phyloP scores from a whole-genome alignment of 35 echinoderm and acorn worm species.

The Apostichopus californicus region DNA sequence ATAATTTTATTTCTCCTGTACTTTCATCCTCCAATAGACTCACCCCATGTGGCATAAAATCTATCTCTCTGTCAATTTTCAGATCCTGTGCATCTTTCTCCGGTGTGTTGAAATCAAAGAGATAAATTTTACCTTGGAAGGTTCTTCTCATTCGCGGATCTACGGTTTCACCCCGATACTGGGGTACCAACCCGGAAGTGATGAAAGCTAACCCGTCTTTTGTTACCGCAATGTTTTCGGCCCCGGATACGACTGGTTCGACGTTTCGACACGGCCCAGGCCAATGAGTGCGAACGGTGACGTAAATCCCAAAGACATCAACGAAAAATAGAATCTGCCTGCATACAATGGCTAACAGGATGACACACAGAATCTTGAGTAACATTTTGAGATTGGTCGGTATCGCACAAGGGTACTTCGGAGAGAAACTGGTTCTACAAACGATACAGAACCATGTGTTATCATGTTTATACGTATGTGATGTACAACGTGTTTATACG shows the following conservation, averaged over 20 bases:
- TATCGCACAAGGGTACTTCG: no score
- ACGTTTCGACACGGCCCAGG: constrained; percentile 52
- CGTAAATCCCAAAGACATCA: constrained; percentile 9
- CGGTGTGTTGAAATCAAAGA: constrained; percentile 44
- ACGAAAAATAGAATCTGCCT: constrained; percentile 24
- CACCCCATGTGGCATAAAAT: constrained; percentile 51
- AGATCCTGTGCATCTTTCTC: constrained; percentile 17
- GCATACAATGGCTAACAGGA: neutral
- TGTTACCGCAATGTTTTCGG: constrained; percentile 23
- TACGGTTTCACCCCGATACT: constrained; percentile 9
- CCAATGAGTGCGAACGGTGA: constrained; percentile 38
- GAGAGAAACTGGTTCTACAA: no score
- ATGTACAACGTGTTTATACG: no score
- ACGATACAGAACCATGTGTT: no score
- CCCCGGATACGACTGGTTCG: constrained; percentile 1
- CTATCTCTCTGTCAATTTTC: constrained; percentile 16
- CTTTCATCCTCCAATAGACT: constrained; percentile 20
- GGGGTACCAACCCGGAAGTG: constrained; percentile 18
- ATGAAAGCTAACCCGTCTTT: constrained; percentile 52
- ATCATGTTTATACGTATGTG: no score
- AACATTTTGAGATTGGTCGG: constrained; percentile 5
- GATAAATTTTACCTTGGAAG: constrained; percentile 39
- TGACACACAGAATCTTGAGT: neutral
- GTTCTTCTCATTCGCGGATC: constrained; percentile 23
- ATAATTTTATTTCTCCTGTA: constrained; percentile 26